phyloP scores from a whole-genome alignment of 2,797 vertebrate species.

The Peromyscus melanophrys region DNA sequence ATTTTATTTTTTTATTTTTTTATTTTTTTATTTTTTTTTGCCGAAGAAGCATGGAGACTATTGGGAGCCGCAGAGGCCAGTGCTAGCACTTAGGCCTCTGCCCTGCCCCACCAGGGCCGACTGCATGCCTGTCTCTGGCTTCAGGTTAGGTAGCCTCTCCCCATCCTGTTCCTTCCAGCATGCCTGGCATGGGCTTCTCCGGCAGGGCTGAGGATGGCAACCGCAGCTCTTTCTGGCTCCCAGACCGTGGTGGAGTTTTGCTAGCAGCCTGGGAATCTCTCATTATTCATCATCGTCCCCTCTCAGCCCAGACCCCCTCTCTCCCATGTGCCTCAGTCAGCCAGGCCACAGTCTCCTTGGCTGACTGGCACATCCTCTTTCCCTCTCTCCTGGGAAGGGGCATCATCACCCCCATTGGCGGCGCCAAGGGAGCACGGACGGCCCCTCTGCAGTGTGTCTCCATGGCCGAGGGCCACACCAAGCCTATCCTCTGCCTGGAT shows the following conservation, averaged over 20 bases:
- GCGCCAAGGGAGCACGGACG: slow-evolving; percentile 94
- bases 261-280: background rate
- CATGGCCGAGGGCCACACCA: slow-evolving; percentile 97
- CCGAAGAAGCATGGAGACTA: fast-evolving
- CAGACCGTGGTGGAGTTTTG: background rate
- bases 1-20: no score
- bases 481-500: slow-evolving; percentile 97
- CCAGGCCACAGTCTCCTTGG: background rate
- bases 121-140: fast-evolving
- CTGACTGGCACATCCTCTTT: slow-evolving; percentile 5
- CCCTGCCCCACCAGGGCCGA: fast-evolving
- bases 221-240: background rate
- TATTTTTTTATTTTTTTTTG: fast-evolving
- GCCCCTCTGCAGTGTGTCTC: slow-evolving; percentile 97
- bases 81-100: background rate
- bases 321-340: fast-evolving
- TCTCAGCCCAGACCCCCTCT: background rate
- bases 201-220: background rate
- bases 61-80: background rate
- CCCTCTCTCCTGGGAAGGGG: slow-evolving; percentile 92
- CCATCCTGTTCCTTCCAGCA: background rate
- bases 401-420: slow-evolving; percentile 95
- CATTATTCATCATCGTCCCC: background rate
- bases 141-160: background rate
- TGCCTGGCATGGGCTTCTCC: background rate